phyloP scores from a whole-genome alignment of 2,888 invertebrate genomes.

The Polymixis lichenea region DNA sequence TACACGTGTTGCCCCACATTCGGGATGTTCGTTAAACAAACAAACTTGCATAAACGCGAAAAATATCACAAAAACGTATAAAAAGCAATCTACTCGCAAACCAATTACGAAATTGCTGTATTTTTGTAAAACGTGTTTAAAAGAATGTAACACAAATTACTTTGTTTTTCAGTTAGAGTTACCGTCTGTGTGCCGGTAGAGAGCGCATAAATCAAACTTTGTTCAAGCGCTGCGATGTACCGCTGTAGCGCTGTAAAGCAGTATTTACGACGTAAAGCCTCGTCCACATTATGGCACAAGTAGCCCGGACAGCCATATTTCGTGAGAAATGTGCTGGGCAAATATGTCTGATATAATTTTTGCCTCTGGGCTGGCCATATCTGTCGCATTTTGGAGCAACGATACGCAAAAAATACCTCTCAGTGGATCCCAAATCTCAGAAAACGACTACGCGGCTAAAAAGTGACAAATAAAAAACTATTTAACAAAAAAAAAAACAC shows the following conservation, averaged over 20 bases:
- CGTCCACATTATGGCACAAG: constrained; percentile 8
- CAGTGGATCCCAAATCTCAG: no score
- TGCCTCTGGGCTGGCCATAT: no score
- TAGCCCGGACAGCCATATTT: background rate
- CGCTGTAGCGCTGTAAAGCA: constrained; percentile 47
- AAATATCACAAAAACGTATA: constrained; percentile 3
- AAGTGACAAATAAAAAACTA: no score
- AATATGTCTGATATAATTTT: no score
- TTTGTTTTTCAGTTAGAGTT: constrained; percentile 55
- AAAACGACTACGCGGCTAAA: no score
- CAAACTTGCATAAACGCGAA: background rate
- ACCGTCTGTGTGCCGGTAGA: constrained; percentile 23
- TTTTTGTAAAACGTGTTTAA: constrained; percentile 35
- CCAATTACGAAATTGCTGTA: constrained; percentile 40
- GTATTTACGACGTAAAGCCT: constrained; percentile 54
- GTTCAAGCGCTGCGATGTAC: constrained; percentile 44
- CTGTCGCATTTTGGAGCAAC: no score
- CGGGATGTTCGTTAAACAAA: background rate
- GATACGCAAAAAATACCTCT: no score
- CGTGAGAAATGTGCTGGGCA: background rate
- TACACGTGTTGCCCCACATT: background rate
- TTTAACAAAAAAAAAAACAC: no score
- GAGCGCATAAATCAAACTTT: constrained; percentile 60
- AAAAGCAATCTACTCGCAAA: constrained; percentile 39
- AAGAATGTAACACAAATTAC: constrained; percentile 49